These are phyloP conservation scores for Alosa alosa DNA, from an alignment of 2,113 vertebrate genomes.

Conservation along the genomic window DNA sequence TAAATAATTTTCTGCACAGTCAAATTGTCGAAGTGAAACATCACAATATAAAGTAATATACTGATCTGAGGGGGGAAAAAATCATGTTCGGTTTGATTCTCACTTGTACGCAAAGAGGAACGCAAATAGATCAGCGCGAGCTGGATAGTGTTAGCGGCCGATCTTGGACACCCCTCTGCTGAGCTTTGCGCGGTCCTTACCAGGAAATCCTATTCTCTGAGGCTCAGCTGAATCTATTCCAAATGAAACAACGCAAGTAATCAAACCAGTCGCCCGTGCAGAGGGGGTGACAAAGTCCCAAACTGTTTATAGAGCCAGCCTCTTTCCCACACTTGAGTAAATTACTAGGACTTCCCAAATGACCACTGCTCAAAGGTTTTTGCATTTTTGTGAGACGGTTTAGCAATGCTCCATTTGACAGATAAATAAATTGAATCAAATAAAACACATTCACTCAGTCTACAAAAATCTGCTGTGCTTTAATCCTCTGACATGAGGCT, in stretches of 20 bases:
- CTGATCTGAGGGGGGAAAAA: neutral
- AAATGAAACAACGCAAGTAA: slow-evolving; percentile 56
- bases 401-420: slow-evolving; percentile 50
- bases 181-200: slow-evolving; percentile 17
- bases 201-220: slow-evolving; percentile 47
- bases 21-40: neutral
- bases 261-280: slow-evolving; percentile 39
- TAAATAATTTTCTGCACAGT: neutral
- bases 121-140: neutral
- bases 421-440: slow-evolving; percentile 42
- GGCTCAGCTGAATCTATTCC: slow-evolving; percentile 49
- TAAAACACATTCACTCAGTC: slow-evolving; percentile 51
- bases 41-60: neutral
- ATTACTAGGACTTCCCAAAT: slow-evolving; percentile 39
- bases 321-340: slow-evolving; percentile 50
- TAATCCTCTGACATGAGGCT: neutral
- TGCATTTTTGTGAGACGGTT: slow-evolving; percentile 22
- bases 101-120: neutral
- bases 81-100: neutral
- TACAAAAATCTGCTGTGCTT: neutral
- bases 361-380: slow-evolving; percentile 26
- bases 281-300: slow-evolving; percentile 43
- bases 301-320: slow-evolving; percentile 47
- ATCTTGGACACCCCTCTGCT: slow-evolving; percentile 13
- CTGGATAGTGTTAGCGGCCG: neutral